Base-by-base conservation (phyloP, 2,797 vertebrate species). In the Setipinna tenuifilis region DNA sequence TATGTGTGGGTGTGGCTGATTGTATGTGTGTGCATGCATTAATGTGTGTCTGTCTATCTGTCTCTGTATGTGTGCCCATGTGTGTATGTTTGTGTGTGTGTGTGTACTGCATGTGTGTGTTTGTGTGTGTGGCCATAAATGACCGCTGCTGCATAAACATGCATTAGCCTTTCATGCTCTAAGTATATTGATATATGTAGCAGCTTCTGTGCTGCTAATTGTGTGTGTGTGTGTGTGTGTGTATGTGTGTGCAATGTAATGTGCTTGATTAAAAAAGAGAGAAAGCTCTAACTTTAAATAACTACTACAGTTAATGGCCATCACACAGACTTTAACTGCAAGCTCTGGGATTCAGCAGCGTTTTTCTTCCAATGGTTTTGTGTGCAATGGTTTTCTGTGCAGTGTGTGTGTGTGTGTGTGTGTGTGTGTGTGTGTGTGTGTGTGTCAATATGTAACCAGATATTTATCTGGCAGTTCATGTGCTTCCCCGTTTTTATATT, bases 11-110 rank as follows among this genome's bases (percentile, higher is more conserved):
- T 41, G 35, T 41, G 35, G 2, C 2, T 41, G 35, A 5, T 5
- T 41, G 35, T 41, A n/a, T n/a, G n/a, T n/a, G n/a, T n/a, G n/a
- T n/a, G n/a, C n/a, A n/a, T n/a, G n/a, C n/a, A n/a, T 16, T 16
- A 1, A 19, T 59, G 58, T 61, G 58, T 61, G 58, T 59, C 0
- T 59, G 57, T 59, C 2, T 59, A 14, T 16, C 3, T 59, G 57
- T 59, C 5, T 59, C 2, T 19, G 58, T 59, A 16, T 61, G 21
- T 61, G 59, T 61, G 21, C n/a, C 4, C 89, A 23, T 48, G 71
- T 81, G 28, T 82, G 50, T 62, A 62, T 87, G 85, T 84, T 46
- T 44, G 1, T 62, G 58, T 82, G 80, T 82, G 83, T 80, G 17
- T 81, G 78, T 86, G 0, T 54, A 25, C 83, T 83, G 86, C 59